Evolutionary conservation across 2,888 invertebrate genomes (phyloP), one percentile per base, ranked within the genome.

Genomic region (Hecatera dysodea): DNA sequence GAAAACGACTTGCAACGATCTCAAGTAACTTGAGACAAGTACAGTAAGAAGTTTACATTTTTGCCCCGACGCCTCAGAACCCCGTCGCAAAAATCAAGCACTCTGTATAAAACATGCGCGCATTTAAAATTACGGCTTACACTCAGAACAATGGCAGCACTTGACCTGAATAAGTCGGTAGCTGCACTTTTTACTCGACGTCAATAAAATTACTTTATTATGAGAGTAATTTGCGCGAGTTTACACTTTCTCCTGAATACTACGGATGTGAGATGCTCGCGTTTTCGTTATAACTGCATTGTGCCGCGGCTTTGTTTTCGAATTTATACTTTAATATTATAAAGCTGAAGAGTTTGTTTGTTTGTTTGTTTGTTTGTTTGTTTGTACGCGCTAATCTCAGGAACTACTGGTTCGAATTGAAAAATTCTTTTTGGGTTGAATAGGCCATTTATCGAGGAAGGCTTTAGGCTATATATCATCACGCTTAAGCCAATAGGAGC

Each of bases 241-340:
- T 72, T 72, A 59, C 67, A 83, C 83, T 82, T 84, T 83, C 84
- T 71, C 75, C 65, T 2, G 19, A 70, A 77, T 72, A 70, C 67
- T 73, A 52, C 70, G 56, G 67, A 75, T 74, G 36, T 42, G 36
- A 62, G 62, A 59, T 55, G 56, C 48, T 52, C 66, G 63, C 24
- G 53, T 78, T 78, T 73, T 67, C 12, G 27, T 59, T 59, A 8
- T 46, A 24, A 65, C 48, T 66, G 0, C 22, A 7, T 48, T 61
- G 6, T 3, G 3, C 1, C 11, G 7, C 15, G 33, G 29, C 0
- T 55, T 63, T 39, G 17, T 12, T 44, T n/a, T 12, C 3, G 0
- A 60, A 57, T n/a, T n/a, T n/a, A n/a, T n/a, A n/a, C n/a, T n/a
- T n/a, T n/a, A n/a, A n/a, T n/a, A n/a, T n/a, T n/a, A n/a, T n/a